Evolutionary conservation across 2,888 invertebrate genomes (phyloP).

Genomic region (Sphaerophoria taeniata): DNA sequence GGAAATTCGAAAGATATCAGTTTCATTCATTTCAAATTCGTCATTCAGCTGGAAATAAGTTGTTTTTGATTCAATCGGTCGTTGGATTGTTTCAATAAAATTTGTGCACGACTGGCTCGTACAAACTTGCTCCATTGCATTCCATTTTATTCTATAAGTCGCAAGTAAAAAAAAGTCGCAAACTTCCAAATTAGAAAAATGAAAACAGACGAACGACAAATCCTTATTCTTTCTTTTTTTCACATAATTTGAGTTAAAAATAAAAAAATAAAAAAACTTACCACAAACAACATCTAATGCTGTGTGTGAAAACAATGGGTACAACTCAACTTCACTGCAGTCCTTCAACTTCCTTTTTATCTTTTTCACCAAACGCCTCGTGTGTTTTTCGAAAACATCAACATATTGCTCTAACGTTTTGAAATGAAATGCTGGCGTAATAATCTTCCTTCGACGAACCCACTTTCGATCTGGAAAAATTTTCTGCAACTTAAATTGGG

Average conservation of each 20-base stretch:
- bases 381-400: constrained; percentile 87
- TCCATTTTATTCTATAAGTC: too few relatives aligned
- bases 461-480: constrained; percentile 83
- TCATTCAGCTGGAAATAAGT: too few relatives aligned
- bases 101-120: too few relatives aligned
- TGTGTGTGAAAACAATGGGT: constrained; percentile 83
- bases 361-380: constrained; percentile 82
- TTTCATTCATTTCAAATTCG: too few relatives aligned
- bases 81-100: too few relatives aligned
- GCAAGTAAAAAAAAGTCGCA: too few relatives aligned
- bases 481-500: constrained; percentile 75
- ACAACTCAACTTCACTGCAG: constrained; percentile 82
- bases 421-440: constrained; percentile 91
- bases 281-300: constrained; percentile 81
- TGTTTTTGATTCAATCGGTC: too few relatives aligned
- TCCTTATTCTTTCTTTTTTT: too few relatives aligned
- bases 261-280: constrained; percentile 77
- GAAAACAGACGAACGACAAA: too few relatives aligned
- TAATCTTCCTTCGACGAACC: constrained; percentile 86
- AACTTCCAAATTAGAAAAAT: too few relatives aligned
- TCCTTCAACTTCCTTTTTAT: constrained; percentile 25
- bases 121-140: too few relatives aligned
- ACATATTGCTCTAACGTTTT: constrained; percentile 88
- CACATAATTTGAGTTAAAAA: background rate
- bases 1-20: too few relatives aligned